Base-by-base conservation (phyloP, 2,888 invertebrate species). In the Lysandra coridon region DNA sequence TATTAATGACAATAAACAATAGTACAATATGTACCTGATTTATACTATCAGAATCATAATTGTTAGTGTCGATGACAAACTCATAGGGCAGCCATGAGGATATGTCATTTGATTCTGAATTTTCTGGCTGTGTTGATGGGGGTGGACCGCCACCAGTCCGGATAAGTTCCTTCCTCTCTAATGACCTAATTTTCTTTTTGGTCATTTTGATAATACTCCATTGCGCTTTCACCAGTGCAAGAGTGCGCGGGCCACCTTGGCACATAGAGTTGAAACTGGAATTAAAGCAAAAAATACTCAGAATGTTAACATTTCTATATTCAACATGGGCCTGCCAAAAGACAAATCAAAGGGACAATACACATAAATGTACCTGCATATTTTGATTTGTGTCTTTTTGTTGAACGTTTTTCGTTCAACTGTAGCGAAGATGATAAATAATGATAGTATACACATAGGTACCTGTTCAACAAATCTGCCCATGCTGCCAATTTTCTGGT, bases 21-120 rank as follows among this genome's bases (percentile, higher is more conserved):
- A n/a, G n/a, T n/a, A n/a, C n/a, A n/a, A n/a, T n/a, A n/a, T 57
- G 57, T 57, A 57, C 57, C 57, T 57, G 57, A 57, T 57, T 57
- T 57, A 57, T 2, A 57, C 57, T 17, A 4, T 57, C 57, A 1
- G 57, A 57, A 57, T 57, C 57, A 57, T 57, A 57, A 4, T 57
- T 17, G 4, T 57, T 57, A 1, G 57, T 57, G 57, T 57, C 57
- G 17, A 57, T 57, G 14, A 57, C 2, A 57, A 57, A 57, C 17
- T 57, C 57, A 57, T 57, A 17, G 1, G 57, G 57, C 57, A 57
- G 57, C 57, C 57, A 57, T 57, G 57, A 57, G 57, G 17, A 57
- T 57, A 57, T 57, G 57, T 57, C 57, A n/a, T n/a, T n/a, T n/a
- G n/a, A n/a, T n/a, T n/a, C n/a, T n/a, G n/a, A n/a, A n/a, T n/a